phyloP scores from a whole-genome alignment of 2,888 invertebrate genomes.

The Amitus sp. region DNA sequence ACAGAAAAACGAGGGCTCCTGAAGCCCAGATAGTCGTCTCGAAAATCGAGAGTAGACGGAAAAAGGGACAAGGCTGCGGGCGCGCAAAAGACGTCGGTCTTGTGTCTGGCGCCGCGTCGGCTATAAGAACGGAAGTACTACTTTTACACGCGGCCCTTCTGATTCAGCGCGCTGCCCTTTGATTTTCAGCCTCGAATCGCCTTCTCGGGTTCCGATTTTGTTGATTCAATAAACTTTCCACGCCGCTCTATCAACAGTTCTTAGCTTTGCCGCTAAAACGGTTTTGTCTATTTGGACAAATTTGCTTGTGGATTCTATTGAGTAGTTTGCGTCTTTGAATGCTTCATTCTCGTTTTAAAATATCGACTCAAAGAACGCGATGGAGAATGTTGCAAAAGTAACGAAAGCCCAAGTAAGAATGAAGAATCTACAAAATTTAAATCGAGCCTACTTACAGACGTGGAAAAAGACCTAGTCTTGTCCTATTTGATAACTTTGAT shows the following conservation, averaged over 20 bases:
- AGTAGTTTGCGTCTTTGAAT: not conserved
- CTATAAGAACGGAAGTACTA: constrained; percentile 62
- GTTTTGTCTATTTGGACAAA: constrained; percentile 15
- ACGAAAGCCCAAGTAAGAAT: no score
- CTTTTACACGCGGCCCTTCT: constrained; percentile 56
- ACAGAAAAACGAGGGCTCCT: constrained; percentile 36
- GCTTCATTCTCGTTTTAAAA: no score
- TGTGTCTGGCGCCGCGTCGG: constrained; percentile 55
- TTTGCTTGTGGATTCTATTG: constrained; percentile 13
- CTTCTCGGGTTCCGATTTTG: constrained; percentile 54
- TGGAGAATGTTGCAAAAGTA: no score
- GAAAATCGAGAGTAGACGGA: constrained; percentile 22
- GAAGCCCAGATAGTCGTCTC: constrained; percentile 18
- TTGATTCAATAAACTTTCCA: constrained; percentile 37
- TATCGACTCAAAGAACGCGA: no score
- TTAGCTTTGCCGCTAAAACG: constrained; percentile 28
- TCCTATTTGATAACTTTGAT: no score
- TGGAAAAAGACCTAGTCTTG: no score
- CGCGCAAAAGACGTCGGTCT: constrained; percentile 24
- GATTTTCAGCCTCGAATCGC: constrained; percentile 52
- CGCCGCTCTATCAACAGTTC: constrained; percentile 32
- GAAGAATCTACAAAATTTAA: no score
- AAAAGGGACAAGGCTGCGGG: constrained; percentile 16
- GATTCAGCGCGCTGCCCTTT: constrained; percentile 40
- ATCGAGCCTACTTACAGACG: no score